These are phyloP conservation scores for Cairina moschata DNA, from an alignment of 2,113 vertebrate genomes.

Conservation along the genomic window DNA sequence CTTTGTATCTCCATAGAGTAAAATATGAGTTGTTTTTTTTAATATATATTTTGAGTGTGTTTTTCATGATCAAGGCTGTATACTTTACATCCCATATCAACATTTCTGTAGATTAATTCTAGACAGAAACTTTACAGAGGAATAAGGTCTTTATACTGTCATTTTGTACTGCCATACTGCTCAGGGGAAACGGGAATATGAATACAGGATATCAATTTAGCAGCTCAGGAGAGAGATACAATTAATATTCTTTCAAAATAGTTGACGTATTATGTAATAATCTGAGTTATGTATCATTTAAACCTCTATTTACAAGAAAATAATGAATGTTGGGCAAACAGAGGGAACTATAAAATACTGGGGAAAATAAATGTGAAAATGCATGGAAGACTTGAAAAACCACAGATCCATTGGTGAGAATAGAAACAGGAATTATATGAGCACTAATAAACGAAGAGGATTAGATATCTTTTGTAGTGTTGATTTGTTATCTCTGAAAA, in stretches of 20 bases:
- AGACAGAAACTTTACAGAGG: background rate
- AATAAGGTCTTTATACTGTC: background rate
- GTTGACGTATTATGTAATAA: background rate
- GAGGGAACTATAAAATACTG: background rate
- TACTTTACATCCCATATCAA: background rate
- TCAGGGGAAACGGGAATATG: background rate
- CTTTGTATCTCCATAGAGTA: background rate
- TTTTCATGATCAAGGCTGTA: background rate
- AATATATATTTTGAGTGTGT: background rate
- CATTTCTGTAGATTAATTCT: background rate
- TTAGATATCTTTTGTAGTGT: background rate
- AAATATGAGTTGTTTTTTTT: background rate
- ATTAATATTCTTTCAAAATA: background rate
- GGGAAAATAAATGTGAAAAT: background rate
- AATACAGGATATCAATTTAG: background rate
- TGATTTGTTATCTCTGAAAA: background rate
- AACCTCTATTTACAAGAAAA: background rate
- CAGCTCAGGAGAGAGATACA: background rate
- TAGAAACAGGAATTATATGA: background rate
- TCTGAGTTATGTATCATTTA: background rate
- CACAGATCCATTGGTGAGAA: background rate
- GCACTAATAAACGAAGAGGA: background rate
- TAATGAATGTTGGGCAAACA: background rate
- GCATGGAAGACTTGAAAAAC: background rate
- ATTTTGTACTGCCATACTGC: background rate